A percentile compares a stretch with the other conserved stretches of the same genome.
These are phyloP conservation scores for Meteorus colon DNA, from an alignment of 2,888 invertebrate genomes.

Conservation along the genomic window DNA sequence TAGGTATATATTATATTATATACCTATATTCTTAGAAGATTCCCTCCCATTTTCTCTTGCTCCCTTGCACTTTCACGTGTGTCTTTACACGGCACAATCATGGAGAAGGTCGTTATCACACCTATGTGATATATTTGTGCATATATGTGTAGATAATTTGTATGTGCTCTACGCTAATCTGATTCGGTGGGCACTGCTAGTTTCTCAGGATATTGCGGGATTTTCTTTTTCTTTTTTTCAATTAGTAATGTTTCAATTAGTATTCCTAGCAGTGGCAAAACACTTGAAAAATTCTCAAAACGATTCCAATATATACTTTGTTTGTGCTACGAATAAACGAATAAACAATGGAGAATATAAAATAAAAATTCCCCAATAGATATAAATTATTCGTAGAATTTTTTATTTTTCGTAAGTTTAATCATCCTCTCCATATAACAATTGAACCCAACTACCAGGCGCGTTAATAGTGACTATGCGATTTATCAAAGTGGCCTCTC, in stretches of 20 bases:
- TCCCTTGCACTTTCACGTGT: conserved; percentile 11
- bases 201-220: no score
- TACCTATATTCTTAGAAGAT: neutral
- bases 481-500: conserved; percentile 42
- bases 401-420: conserved; percentile 25
- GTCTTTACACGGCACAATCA: conserved; percentile 23
- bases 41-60: neutral
- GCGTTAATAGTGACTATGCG: conserved; percentile 16
- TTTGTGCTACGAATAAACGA: no score
- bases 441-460: conserved; percentile 32
- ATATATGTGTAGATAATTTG: neutral
- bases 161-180: no score
- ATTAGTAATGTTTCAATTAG: no score
- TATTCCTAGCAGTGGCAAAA: no score
- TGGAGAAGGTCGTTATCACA: conserved; percentile 32
- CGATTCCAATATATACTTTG: no score
- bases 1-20: neutral
- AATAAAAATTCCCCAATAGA: neutral
- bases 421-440: conserved; percentile 29
- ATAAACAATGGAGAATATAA: neutral
- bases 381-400: neutral
- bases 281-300: no score
- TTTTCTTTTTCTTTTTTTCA: no score
- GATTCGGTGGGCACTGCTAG: no score
- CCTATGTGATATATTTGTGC: conserved; percentile 11